These are phyloP conservation scores for Drosophila sp. DNA, from an alignment of 1,140 invertebrate species.

Conservation along the genomic window DNA sequence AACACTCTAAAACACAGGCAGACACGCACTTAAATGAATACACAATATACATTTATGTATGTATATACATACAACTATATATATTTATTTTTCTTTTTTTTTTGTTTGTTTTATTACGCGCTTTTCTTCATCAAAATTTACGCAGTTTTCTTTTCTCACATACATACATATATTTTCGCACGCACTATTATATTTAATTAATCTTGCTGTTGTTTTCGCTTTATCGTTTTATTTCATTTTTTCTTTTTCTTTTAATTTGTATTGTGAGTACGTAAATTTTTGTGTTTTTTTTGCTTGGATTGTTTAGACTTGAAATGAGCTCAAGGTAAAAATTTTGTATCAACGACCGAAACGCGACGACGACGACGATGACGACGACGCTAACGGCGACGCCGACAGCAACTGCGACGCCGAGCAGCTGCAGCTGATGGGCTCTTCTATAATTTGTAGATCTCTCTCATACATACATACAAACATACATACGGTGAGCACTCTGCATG, in stretches of 20 bases:
- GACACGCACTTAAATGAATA: background rate
- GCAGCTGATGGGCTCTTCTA: constrained; percentile 44
- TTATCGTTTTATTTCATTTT: constrained; percentile 5
- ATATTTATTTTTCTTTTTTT: constrained; percentile 4
- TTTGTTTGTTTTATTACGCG: constrained; percentile 22
- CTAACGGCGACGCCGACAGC: constrained; percentile 10
- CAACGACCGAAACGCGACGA: constrained; percentile 54
- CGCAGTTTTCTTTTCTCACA: constrained; percentile 16
- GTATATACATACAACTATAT: background rate
- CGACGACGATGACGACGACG: constrained; percentile 15
- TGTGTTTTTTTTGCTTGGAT: constrained; percentile 48
- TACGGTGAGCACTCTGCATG: background rate
- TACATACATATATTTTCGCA: constrained; percentile 20
- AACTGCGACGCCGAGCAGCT: constrained; percentile 41
- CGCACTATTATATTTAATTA: constrained; percentile 45
- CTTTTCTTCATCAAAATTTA: constrained; percentile 18
- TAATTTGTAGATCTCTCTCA: constrained; percentile 25
- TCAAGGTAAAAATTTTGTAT: constrained; percentile 76
- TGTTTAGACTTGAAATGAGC: constrained; percentile 77
- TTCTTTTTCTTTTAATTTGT: constrained; percentile 24
- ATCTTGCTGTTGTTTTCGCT: constrained; percentile 15
- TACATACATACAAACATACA: constrained; percentile 3
- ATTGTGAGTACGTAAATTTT: constrained; percentile 38
- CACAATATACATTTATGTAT: background rate
- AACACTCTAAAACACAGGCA: constrained; percentile 5